phyloP scores from a whole-genome alignment of 1,140 invertebrate genomes.

The Pogonomyrmex barbatus region DNA sequence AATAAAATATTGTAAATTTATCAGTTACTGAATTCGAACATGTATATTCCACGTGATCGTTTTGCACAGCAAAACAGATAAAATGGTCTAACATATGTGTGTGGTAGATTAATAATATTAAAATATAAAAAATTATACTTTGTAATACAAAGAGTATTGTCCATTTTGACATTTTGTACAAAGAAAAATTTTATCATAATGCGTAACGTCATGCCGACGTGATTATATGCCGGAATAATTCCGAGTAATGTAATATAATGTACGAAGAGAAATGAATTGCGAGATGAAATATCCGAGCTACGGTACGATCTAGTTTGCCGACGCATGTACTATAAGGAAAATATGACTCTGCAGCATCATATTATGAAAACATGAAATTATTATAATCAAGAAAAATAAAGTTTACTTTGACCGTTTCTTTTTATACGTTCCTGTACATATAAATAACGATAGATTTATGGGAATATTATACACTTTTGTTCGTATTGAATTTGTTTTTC shows the following conservation, averaged over 20 bases:
- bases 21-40: not conserved
- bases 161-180: conserved; percentile 33
- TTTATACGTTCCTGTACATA: conserved; percentile 1
- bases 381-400: conserved; percentile 50
- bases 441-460: conserved; percentile 37
- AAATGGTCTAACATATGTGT: conserved; percentile 21
- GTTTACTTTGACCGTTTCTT: conserved; percentile 62
- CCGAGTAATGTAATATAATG: conserved; percentile 56
- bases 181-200: conserved; percentile 60
- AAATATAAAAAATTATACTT: conserved; percentile 49
- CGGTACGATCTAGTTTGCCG: conserved; percentile 33
- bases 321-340: conserved; percentile 44
- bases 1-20: conserved; percentile 37
- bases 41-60: conserved; percentile 19
- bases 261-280: conserved; percentile 58
- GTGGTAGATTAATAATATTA: conserved; percentile 48
- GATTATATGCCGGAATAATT: conserved; percentile 62
- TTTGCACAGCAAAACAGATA: conserved; percentile 25
- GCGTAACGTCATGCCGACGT: conserved; percentile 42
- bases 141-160: conserved; percentile 44
- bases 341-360: conserved; percentile 12
- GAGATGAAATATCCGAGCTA: conserved; percentile 54
- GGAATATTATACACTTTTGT: not conserved
- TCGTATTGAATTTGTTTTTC: not conserved
- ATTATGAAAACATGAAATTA: conserved; percentile 48